phyloP scores from a whole-genome alignment of 2,888 invertebrate species.

The Morpho helenor region DNA sequence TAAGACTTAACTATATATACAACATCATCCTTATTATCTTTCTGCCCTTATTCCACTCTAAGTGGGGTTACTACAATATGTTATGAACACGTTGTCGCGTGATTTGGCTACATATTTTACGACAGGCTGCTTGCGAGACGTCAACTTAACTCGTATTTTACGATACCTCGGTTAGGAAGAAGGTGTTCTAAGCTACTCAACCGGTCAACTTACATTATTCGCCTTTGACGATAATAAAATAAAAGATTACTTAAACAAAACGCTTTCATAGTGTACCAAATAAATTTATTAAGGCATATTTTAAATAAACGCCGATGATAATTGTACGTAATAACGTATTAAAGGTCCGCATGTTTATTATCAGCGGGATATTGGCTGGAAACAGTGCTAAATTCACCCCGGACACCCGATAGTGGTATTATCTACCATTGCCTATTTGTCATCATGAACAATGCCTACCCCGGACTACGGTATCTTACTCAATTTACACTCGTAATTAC shows the following conservation, averaged over 20 bases:
- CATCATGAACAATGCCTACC: conserved; percentile 69
- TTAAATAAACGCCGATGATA: conserved; percentile 25
- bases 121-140: too few species aligned
- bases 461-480: conserved; percentile 60
- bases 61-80: too few species aligned
- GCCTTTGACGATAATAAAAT: too few species aligned
- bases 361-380: conserved; percentile 73
- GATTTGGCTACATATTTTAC: too few species aligned
- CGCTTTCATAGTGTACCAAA: conserved; percentile 8
- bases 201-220: too few species aligned
- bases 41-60: too few species aligned
- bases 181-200: too few species aligned
- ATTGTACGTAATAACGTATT: conserved; percentile 29
- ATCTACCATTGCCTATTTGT: conserved; percentile 73
- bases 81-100: too few species aligned
- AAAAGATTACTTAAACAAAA: not conserved
- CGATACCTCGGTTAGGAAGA: too few species aligned
- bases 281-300: conserved; percentile 20
- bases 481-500: conserved; percentile 62
- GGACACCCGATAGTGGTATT: conserved; percentile 76
- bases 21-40: too few species aligned
- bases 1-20: too few species aligned
- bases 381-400: conserved; percentile 69
- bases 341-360: conserved; percentile 59
- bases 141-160: too few species aligned